Evolutionary conservation across 2,888 invertebrate species (phyloP), one percentile per base, ranked within the genome.

Genomic region (Alitta virens): DNA sequence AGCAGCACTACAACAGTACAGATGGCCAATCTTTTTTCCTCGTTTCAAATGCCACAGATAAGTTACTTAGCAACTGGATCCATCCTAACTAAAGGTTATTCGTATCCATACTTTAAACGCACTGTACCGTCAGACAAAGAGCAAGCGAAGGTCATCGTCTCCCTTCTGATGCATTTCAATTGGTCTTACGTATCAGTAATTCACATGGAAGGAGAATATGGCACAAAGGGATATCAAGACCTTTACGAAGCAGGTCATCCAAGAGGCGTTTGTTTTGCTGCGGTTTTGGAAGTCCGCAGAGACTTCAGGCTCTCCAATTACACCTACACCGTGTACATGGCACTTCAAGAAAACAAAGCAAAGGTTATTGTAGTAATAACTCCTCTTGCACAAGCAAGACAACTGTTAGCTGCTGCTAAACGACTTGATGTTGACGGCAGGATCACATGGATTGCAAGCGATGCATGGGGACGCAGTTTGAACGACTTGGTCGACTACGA

Each of bases 141-240:
- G 46, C 72, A 72, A 53, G 68, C 66, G 3, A 49, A 55, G 18
- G 68, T 66, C 2, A 69, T 72, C 3, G 60, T 68, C 9, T 65
- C 68, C 46, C 53, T 72, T 18, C 33, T 72, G 56, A 21, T 50
- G 25, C 49, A 60, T 21, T 70, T 68, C 57, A 56, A 65, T 24
- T 73, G 72, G 72, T 66, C 69, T n/a, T 73, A 70, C 59, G 60
- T 72, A 16, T 68, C 68, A 0, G 64, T 73, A 0, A 21, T 73
- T 16, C 71, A 68, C 61, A 50, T 67, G 2, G 65, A 68, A 42
- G 68, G 67, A 3, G 66, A 60, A 23, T 73, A 73, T 56, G 73
- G 63, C 16, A 54, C 46, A 21, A 38, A 60, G 46, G 60, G 60
- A 14, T 68, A 61, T 52, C 60, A 63, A 27, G 56, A 58, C 23